Percentiles rank a stretch among this genome's conserved stretches.
phyloP scores from a whole-genome alignment of 2,797 vertebrate genomes.

The Poeciliopsis infans region DNA sequence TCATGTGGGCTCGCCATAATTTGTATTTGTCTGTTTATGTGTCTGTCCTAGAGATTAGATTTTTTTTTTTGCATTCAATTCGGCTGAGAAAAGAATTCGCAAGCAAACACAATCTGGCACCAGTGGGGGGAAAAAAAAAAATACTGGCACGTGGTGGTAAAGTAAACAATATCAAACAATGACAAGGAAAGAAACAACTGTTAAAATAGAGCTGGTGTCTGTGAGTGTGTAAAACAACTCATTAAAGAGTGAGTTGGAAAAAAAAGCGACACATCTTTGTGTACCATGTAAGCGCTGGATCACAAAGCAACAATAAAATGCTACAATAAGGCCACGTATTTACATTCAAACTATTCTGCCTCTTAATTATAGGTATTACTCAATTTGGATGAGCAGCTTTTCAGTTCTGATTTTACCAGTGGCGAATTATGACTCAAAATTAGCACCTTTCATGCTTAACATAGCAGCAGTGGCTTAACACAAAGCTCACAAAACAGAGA shows the following conservation, averaged over 20 bases:
- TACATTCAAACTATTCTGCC: slow-evolving; percentile 35
- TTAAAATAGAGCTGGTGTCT: slow-evolving; percentile 10
- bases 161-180: slow-evolving; percentile 39
- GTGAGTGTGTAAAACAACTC: slow-evolving; percentile 24
- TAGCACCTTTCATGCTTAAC: slow-evolving; percentile 40
- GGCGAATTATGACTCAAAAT: slow-evolving; percentile 29
- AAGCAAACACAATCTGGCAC: slow-evolving; percentile 58
- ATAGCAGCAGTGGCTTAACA: slow-evolving; percentile 42
- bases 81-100: slow-evolving; percentile 49
- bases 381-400: slow-evolving; percentile 34
- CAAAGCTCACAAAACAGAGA: slow-evolving; percentile 38
- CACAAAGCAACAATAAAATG: slow-evolving; percentile 17
- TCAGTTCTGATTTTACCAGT: slow-evolving; percentile 34
- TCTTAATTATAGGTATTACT: slow-evolving; percentile 47
- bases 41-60: slow-evolving; percentile 63
- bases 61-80: slow-evolving; percentile 56
- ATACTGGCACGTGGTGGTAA: slow-evolving; percentile 30
- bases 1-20: slow-evolving; percentile 67
- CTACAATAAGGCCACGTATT: slow-evolving; percentile 1
- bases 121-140: slow-evolving; percentile 7
- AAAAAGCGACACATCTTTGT: slow-evolving; percentile 20
- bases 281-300: slow-evolving; percentile 8
- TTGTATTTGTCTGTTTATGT: slow-evolving; percentile 71
- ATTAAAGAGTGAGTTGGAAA: slow-evolving; percentile 17
- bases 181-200: slow-evolving; percentile 2